A percentile compares a stretch with the other conserved stretches of the same genome.
These are phyloP conservation scores for Hyla sarda DNA, from an alignment of 2,113 vertebrate genomes.

Conservation along the genomic window DNA sequence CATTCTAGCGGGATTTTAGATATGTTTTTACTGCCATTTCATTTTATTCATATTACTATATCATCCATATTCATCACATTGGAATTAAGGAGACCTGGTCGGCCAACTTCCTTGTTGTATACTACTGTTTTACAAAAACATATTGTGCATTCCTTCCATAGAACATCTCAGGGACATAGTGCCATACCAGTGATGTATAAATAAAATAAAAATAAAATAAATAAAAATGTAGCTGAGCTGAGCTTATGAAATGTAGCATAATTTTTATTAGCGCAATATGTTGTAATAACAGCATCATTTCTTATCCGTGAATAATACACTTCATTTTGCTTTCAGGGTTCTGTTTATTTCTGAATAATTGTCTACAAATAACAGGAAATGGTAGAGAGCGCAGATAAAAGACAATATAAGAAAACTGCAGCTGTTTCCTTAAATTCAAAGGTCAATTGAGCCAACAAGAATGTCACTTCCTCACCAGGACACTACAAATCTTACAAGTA, in stretches of 20 bases:
- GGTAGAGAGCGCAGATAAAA: constrained; percentile 30
- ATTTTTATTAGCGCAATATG: background rate
- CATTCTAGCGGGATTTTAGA: too few relatives aligned
- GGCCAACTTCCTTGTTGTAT: too few relatives aligned
- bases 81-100: too few relatives aligned
- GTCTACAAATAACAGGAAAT: constrained; percentile 56
- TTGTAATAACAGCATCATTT: background rate
- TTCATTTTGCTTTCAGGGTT: constrained; percentile 6
- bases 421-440: constrained; percentile 55
- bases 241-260: background rate
- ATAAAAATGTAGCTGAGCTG: background rate
- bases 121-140: too few relatives aligned
- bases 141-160: too few relatives aligned
- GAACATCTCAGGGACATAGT: too few relatives aligned
- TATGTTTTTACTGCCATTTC: too few relatives aligned
- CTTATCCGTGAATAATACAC: background rate
- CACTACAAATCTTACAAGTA: constrained; percentile 21
- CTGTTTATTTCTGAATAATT: constrained; percentile 54
- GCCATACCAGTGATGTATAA: too few relatives aligned
- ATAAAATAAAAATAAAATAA: too few relatives aligned
- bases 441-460: constrained; percentile 14
- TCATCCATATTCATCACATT: too few relatives aligned
- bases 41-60: too few relatives aligned
- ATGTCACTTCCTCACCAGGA: constrained; percentile 30
- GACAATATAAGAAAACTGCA: constrained; percentile 36